Conservation (phyloP, 2,113 vertebrate species). For the Siniperca knerii region DNA sequence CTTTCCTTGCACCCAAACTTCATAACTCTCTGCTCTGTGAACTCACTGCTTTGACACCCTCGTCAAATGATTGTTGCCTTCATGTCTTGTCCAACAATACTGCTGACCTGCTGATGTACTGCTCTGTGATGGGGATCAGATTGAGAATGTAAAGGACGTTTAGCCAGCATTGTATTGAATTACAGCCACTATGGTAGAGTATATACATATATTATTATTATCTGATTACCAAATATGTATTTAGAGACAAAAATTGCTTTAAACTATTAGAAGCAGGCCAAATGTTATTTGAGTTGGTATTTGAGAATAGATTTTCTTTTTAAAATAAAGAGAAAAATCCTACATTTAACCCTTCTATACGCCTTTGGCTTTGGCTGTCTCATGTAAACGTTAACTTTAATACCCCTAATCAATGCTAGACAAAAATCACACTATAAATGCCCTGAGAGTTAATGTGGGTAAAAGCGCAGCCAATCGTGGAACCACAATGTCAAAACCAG, state of each 20-base stretch:
- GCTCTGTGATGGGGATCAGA: neutral
- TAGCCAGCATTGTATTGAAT: neutral
- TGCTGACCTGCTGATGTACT: constrained; percentile 40
- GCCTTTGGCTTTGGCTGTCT: neutral
- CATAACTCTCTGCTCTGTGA: constrained; percentile 27
- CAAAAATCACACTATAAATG: constrained; percentile 14
- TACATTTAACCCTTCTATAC: constrained; percentile 6
- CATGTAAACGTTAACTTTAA: constrained; percentile 17
- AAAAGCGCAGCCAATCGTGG: neutral
- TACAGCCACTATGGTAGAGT: neutral
- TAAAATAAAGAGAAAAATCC: neutral
- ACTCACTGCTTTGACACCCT: constrained; percentile 14
- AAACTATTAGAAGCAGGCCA: neutral
- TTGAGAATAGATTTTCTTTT: constrained; percentile 21
- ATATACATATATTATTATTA: constrained; percentile 3
- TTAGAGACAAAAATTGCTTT: neutral
- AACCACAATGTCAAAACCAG: constrained; percentile 16
- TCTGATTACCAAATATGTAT: constrained; percentile 17
- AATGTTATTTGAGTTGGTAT: neutral
- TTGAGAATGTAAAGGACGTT: constrained; percentile 19
- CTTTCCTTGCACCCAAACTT: constrained; percentile 30
- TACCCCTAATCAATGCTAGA: constrained; percentile 10
- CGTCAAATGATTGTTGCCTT: constrained; percentile 18
- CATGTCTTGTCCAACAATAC: constrained; percentile 8
- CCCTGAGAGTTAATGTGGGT: neutral